phyloP scores from a whole-genome alignment of 2,888 invertebrate genomes.

The Acronicta leporina region DNA sequence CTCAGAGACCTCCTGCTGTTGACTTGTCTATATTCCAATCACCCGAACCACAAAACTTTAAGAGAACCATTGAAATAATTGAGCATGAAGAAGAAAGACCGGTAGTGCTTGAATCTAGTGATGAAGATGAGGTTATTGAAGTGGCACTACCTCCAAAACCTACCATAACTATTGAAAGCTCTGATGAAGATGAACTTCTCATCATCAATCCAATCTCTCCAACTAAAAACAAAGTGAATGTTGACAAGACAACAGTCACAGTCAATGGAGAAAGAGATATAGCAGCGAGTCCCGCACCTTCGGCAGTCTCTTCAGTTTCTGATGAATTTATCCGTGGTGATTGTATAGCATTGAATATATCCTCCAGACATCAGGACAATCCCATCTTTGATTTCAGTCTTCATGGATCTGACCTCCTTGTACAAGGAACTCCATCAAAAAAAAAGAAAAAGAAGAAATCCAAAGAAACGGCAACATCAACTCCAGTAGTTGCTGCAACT shows the following conservation, averaged over 20 bases:
- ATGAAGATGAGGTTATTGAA: slow-evolving; percentile 86
- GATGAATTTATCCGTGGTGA: slow-evolving; percentile 86
- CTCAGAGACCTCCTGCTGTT: slow-evolving; percentile 53
- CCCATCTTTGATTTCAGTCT: slow-evolving; percentile 85
- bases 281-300: slow-evolving; percentile 83
- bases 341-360: slow-evolving; percentile 85
- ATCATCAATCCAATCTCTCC: slow-evolving; percentile 60
- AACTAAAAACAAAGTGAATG: slow-evolving; percentile 50
- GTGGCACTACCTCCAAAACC: slow-evolving; percentile 83
- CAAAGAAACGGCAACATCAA: slow-evolving; percentile 74
- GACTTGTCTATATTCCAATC: slow-evolving; percentile 76
- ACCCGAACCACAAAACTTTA: slow-evolving; percentile 70
- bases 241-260: slow-evolving; percentile 48
- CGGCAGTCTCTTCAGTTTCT: slow-evolving; percentile 84
- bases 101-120: slow-evolving; percentile 78
- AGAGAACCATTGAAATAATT: slow-evolving; percentile 76
- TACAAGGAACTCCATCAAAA: slow-evolving; percentile 74
- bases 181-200: slow-evolving; percentile 81
- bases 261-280: slow-evolving; percentile 66
- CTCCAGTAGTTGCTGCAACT: slow-evolving; percentile 61
- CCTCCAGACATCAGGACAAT: slow-evolving; percentile 75
- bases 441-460: slow-evolving; percentile 82
- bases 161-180: slow-evolving; percentile 85
- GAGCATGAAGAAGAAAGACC: slow-evolving; percentile 68
- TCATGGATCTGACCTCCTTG: slow-evolving; percentile 82